Evolutionary conservation across 2,113 vertebrate genomes (phyloP).

Genomic region (human): GRCh38 chr21:21906501-21907000

Average conservation of each 20-base stretch:
- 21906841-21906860: slow-evolving; percentile 57
- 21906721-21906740: slow-evolving; percentile 69
- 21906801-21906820: slow-evolving; percentile 69
- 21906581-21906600: slow-evolving; percentile 65
- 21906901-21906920: slow-evolving; percentile 51
- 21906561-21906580: slow-evolving; percentile 49
- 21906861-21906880: slow-evolving; percentile 43
- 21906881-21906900: slow-evolving; percentile 50
- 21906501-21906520: background rate
- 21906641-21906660: slow-evolving; percentile 51
- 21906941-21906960: slow-evolving; percentile 4
- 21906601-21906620: slow-evolving; percentile 72
- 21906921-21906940: slow-evolving; percentile 34
- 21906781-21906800: slow-evolving; percentile 67
- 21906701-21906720: slow-evolving; percentile 74
- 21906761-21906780: slow-evolving; percentile 52
- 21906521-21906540: background rate
- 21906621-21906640: slow-evolving; percentile 65
- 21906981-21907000: background rate
- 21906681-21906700: slow-evolving; percentile 74
- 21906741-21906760: slow-evolving; percentile 53
- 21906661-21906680: slow-evolving; percentile 71
- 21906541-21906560: background rate
- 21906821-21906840: slow-evolving; percentile 62
- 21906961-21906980: background rate